phyloP scores from a whole-genome alignment of 2,888 invertebrate genomes.

The Entomobrya multifasciata region DNA sequence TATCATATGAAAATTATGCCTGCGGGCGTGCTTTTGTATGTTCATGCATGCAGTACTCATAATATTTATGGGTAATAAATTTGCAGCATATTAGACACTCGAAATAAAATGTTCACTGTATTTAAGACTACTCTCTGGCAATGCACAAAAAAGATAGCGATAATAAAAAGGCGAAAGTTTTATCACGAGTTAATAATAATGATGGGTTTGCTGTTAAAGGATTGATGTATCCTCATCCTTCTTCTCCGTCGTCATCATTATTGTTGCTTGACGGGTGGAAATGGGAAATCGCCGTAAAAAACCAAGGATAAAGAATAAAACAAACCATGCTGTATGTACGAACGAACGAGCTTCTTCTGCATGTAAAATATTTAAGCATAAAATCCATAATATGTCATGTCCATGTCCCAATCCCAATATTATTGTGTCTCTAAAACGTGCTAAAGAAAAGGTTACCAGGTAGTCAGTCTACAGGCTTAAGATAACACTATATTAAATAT shows the following conservation, averaged over 20 bases:
- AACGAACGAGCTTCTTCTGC: no score
- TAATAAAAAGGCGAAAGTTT: conserved; percentile 1
- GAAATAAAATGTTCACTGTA: background rate
- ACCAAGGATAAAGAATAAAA: conserved; percentile 5
- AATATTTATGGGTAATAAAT: conserved; percentile 24
- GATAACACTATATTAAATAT: no score
- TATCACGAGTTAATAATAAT: conserved; percentile 28
- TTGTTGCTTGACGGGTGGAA: conserved; percentile 32
- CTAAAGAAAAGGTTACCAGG: no score
- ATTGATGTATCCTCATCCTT: background rate
- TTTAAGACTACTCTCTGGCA: background rate
- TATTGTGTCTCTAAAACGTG: no score
- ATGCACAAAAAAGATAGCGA: background rate
- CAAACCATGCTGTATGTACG: no score
- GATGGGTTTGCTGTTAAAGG: conserved; percentile 5
- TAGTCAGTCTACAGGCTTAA: no score
- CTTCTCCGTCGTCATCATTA: background rate
- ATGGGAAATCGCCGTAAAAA: conserved; percentile 11
- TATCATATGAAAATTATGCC: conserved; percentile 15
- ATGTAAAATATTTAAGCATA: no score
- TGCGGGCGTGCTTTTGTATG: no score
- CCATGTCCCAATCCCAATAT: no score
- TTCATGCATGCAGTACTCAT: conserved; percentile 1
- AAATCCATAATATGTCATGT: no score
- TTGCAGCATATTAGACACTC: background rate